Evolutionary conservation across 2,888 invertebrate genomes (phyloP).

Genomic region (Yponomeuta cagnagella): DNA sequence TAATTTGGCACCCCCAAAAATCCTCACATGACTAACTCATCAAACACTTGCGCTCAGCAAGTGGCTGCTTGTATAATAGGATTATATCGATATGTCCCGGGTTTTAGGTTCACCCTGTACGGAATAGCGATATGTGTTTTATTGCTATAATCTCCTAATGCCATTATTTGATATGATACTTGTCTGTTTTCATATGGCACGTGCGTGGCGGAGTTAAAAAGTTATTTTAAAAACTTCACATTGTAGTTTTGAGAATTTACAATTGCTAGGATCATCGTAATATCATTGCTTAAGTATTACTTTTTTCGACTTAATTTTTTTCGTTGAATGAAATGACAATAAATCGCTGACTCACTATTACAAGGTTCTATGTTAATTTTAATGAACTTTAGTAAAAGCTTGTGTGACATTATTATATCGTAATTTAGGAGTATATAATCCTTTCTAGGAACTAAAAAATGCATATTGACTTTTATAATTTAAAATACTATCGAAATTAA

Average conservation of each 20-base stretch:
- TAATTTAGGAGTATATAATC: too few relatives aligned
- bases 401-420: too few relatives aligned
- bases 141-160: slow-evolving; percentile 11
- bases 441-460: too few relatives aligned
- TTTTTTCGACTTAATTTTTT: too few relatives aligned
- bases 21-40: slow-evolving; percentile 41
- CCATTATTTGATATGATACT: slow-evolving; percentile 10
- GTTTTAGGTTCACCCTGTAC: background rate
- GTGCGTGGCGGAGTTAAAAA: background rate
- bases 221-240: background rate
- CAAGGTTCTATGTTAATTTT: too few relatives aligned
- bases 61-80: slow-evolving; percentile 47
- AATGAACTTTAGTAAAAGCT: too few relatives aligned
- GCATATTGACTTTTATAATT: too few relatives aligned
- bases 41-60: slow-evolving; percentile 65
- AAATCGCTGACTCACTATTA: too few relatives aligned
- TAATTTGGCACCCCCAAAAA: slow-evolving; percentile 45
- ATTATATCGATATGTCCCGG: slow-evolving; percentile 32
- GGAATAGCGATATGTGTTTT: background rate
- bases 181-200: background rate
- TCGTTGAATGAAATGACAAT: too few relatives aligned
- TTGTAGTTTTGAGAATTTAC: background rate
- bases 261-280: too few relatives aligned
- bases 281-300: too few relatives aligned
- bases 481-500: too few relatives aligned